A percentile compares a stretch with the other conserved stretches of the same genome.
Evolutionary conservation across 2,113 vertebrate species (phyloP).

Genomic region (Clupea harengus): DNA sequence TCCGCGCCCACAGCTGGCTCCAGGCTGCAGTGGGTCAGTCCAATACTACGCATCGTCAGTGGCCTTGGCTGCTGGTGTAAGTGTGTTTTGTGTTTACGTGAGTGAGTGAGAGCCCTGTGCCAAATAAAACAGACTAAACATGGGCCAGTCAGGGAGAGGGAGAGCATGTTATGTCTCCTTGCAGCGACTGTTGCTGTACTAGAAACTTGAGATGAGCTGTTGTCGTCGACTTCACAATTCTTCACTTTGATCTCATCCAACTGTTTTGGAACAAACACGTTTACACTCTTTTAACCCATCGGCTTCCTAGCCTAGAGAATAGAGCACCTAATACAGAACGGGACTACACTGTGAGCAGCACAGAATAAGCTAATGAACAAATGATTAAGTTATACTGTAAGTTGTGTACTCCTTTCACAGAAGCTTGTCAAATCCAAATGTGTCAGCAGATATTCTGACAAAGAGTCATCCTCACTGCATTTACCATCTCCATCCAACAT

Average conservation of each 20-base stretch:
- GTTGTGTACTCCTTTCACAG: no score
- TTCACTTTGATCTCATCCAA: neutral
- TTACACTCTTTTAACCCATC: neutral
- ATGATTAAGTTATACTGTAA: no score
- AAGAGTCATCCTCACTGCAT: no score
- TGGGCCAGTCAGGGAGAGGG: neutral
- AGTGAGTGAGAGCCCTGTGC: neutral
- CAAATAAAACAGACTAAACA: neutral
- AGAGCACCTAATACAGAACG: no score
- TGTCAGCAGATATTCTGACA: no score
- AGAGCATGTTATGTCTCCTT: constrained; percentile 1
- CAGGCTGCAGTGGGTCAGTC: neutral
- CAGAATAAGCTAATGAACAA: no score
- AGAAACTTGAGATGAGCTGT: neutral
- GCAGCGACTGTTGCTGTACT: neutral
- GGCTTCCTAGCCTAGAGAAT: neutral
- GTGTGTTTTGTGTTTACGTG: neutral
- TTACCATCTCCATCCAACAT: no score
- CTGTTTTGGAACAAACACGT: neutral
- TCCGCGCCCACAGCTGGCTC: no score
- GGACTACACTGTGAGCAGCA: no score
- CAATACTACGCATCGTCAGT: neutral
- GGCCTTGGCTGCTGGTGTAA: neutral
- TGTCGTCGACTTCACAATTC: neutral
- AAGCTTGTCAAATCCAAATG: no score